Percentiles rank a stretch among this genome's conserved stretches.
These are phyloP conservation scores for Melanotaenia trifasciata DNA, from an alignment of 2,797 vertebrate species.

Conservation along the genomic window DNA sequence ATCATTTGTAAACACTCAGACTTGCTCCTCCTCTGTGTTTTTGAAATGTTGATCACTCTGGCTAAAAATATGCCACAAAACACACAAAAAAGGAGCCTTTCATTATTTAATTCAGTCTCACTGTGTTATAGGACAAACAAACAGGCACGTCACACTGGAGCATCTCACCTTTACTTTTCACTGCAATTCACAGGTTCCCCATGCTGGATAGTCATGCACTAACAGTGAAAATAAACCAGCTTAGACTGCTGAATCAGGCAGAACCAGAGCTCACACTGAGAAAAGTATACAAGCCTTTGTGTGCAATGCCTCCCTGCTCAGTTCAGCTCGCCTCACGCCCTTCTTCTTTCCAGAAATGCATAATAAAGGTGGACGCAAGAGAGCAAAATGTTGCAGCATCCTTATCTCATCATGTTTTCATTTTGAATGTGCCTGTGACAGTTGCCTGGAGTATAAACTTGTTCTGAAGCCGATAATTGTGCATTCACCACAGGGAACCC, in stretches of 20 bases:
- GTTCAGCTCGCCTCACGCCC: conserved; percentile 17
- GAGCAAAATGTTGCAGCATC: conserved; percentile 33
- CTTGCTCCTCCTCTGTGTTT: conserved; percentile 34
- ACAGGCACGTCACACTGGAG: conserved; percentile 18
- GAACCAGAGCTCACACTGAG: conserved; percentile 61
- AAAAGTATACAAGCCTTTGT: conserved; percentile 40
- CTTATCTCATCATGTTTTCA: conserved; percentile 44
- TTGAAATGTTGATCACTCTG: conserved; percentile 37
- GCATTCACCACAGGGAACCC: conserved; percentile 59
- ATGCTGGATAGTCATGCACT: conserved; percentile 43
- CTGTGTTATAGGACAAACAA: conserved; percentile 20
- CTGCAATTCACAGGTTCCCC: conserved; percentile 48
- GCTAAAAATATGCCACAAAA: conserved; percentile 17
- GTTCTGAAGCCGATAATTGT: conserved; percentile 67
- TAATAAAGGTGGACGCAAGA: conserved; percentile 39
- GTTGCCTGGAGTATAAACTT: conserved; percentile 51
- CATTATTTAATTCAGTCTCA: conserved; percentile 20
- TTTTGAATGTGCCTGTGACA: conserved; percentile 38
- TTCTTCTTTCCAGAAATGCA: conserved; percentile 31
- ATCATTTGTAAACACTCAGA: conserved; percentile 59
- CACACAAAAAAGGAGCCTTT: conserved; percentile 9
- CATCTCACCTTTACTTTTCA: conserved; percentile 51
- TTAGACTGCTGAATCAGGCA: conserved; percentile 70
- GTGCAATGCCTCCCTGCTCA: conserved; percentile 29
- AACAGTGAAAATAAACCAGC: conserved; percentile 52